These are phyloP conservation scores for Drosophila lacteicornis DNA, from an alignment of 1,140 invertebrate genomes.

Conservation along the genomic window DNA sequence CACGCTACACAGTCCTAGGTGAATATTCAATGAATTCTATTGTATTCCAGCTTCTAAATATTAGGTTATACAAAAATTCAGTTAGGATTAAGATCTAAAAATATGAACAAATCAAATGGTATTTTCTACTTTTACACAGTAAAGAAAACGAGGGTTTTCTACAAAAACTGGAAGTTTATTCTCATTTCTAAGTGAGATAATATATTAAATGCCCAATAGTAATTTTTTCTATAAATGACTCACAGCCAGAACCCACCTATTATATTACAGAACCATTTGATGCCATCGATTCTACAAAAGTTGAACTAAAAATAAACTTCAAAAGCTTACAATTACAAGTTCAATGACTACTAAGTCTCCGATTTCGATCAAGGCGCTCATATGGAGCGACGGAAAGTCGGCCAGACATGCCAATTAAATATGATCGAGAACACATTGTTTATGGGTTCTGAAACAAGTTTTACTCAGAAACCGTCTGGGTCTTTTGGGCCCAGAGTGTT, in stretches of 20 bases:
- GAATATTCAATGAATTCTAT: conserved; percentile 6
- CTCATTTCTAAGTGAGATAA: too few species aligned
- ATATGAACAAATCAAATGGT: background rate
- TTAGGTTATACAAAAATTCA: background rate
- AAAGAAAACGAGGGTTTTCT: too few species aligned
- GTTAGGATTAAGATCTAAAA: conserved; percentile 1
- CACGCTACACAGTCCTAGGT: background rate
- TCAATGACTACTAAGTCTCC: conserved; percentile 37
- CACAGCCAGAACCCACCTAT: background rate
- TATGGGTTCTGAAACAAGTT: conserved; percentile 29
- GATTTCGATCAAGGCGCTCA: conserved; percentile 43
- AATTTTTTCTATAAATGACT: background rate
- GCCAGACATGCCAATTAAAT: conserved; percentile 29
- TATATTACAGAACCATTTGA: background rate
- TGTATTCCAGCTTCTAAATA: background rate
- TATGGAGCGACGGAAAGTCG: conserved; percentile 14
- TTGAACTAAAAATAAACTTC: conserved; percentile 16
- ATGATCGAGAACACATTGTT: conserved; percentile 30
- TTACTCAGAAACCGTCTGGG: conserved; percentile 1
- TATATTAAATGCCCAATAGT: background rate
- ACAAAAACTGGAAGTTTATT: background rate
- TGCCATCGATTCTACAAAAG: conserved; percentile 4
- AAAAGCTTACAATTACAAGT: conserved; percentile 27
- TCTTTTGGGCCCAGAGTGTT: conserved; percentile 1
- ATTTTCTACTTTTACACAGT: background rate